Base-by-base conservation (phyloP, 2,113 vertebrate species). In the Mormoops blainvillei region DNA sequence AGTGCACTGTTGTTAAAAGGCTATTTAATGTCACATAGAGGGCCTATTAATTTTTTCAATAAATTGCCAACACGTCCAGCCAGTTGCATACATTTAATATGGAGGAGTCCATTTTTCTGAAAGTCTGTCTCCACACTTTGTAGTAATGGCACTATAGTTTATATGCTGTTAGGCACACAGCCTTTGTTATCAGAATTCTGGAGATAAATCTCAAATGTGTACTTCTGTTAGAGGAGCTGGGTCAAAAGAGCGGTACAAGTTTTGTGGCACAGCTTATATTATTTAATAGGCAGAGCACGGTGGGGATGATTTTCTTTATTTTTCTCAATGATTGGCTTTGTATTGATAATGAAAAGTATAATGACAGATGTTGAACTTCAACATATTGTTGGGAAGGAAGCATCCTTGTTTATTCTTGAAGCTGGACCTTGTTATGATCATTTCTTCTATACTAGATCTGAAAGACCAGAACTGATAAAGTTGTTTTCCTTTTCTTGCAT, bases 1-100 rank as follows among this genome's bases (percentile, higher is more conserved):
- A 97, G 96, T 97, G 93, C 89, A 85, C 87, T 96, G 65, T 88
- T 96, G 96, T 97, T 97, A 96, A 97, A 96, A 97, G 91, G 91
- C 96, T 94, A 97, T 94, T 97, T 95, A 96, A 97, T 95, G 95
- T 97, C 96, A 96, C 94, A 83, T 52, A 73, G 88, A 87, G 26
- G 93, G 70, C 93, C 70, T 96, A 97, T 97, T 97, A 97, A 95
- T 97, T 97, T 97, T 96, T 96, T 89, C 45, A 0, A 91, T 96
- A 94, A 96, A 95, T 94, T 89, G 89, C 87, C 83, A 52, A 56
- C 31, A 65, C 93, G 83, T 76, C 87, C n/a, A 78, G 65, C 58
- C 89, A 84, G 68, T 84, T 73, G 91, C 80, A 85, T 91, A 52
- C 65, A 93, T 84, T 97, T 97, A 87, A 73, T 50, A 96, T 56